These are phyloP conservation scores for Phocoena sinus DNA, from an alignment of 2,113 vertebrate species.

Conservation along the genomic window DNA sequence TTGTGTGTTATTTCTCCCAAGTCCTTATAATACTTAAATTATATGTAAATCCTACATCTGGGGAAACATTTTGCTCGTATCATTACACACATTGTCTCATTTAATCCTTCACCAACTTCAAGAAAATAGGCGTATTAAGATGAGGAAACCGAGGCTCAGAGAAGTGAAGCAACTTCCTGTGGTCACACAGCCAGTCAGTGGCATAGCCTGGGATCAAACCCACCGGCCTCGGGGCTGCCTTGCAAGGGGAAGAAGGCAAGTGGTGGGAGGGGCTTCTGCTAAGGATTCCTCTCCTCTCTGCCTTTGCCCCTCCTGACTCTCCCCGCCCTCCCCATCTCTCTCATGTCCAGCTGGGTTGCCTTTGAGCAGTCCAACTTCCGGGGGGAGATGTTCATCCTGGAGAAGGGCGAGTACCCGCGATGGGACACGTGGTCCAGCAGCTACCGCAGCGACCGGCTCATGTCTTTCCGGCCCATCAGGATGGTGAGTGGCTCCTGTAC, in stretches of 20 bases:
- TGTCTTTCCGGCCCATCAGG: conserved; percentile 92
- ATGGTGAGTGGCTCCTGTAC: conserved; percentile 83
- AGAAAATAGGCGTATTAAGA: background rate
- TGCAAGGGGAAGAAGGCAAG: background rate
- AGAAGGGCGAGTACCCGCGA: conserved; percentile 96
- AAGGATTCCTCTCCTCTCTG: background rate
- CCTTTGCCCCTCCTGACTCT: fast-evolving
- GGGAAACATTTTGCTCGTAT: background rate
- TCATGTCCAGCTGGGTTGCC: conserved; percentile 88
- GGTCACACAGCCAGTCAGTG: background rate
- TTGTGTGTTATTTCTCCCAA: background rate
- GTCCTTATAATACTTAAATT: background rate
- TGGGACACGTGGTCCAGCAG: conserved; percentile 99
- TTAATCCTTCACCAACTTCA: background rate
- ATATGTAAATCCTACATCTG: background rate
- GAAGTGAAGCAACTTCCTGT: background rate
- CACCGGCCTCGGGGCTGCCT: background rate
- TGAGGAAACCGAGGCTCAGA: background rate
- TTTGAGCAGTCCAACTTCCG: conserved; percentile 95
- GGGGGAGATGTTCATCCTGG: conserved; percentile 97
- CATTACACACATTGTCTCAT: background rate
- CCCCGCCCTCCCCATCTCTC: background rate
- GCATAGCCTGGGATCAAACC: background rate
- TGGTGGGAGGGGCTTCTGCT: fast-evolving
- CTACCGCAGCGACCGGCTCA: conserved; percentile 93